Base-by-base conservation (phyloP, 2,113 vertebrate genomes). In the Macquaria ambigua region DNA sequence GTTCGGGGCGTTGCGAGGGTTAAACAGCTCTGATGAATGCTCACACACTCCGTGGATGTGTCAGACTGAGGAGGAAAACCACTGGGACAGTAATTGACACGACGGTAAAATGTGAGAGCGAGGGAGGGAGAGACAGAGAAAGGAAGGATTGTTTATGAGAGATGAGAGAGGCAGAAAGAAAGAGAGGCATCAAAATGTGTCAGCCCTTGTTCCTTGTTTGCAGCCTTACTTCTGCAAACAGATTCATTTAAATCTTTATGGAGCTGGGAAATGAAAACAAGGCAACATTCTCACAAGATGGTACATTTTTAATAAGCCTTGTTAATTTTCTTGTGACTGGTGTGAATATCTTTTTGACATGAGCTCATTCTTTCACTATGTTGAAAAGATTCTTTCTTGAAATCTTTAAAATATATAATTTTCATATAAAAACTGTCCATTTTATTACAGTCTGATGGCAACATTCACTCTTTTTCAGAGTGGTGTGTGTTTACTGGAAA, bases 1-100 rank as follows among this genome's bases (percentile, higher is more conserved):
- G 86, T 84, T 90, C 4, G 25, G 81, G 77, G 83, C 76, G 23
- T 71, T 23, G 74, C 2, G 43, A 91, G 90, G 92, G 92, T 92
- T 91, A 91, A 93, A 90, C 81, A 89, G 82, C 88, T 86, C 87
- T 90, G 91, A 90, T 90, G 86, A 86, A 85, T 81, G 63, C 87
- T 91, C 91, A 70, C 88, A 87, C 89, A 87, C 89, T 90, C 79
- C 1, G 58, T 75, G 80, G 78, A 89, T 64, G 90, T 92, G 87
- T 90, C 85, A 93, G 90, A 92, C 91, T 10, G 85, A 84, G 82
- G 89, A 74, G 80, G 90, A 85, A 90, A 87, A 85, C 85, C 86
- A 77, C 79, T 41, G 88, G 85, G 86, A 93, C 70, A 53, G 70
- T 56, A 82, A 89, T 59, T 90, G 88, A 92, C 90, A 88, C 86